These are phyloP conservation scores for Aspidiotus destructor DNA, from an alignment of 2,888 invertebrate species.

Conservation along the genomic window DNA sequence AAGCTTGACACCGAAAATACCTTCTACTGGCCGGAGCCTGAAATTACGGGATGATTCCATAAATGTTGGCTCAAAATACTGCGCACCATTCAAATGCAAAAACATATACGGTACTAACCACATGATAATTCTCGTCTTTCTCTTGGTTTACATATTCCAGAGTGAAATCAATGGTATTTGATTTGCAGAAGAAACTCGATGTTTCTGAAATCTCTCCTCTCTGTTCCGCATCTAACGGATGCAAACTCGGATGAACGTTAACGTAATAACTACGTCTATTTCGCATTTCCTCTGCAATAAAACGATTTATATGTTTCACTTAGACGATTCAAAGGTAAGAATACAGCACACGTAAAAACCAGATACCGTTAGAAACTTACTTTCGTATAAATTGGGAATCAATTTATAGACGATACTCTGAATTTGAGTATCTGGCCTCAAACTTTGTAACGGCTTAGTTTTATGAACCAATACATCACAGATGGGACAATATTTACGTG, in stretches of 20 bases:
- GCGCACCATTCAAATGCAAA: too few species aligned
- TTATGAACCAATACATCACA: constrained; percentile 67
- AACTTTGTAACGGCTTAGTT: constrained; percentile 59
- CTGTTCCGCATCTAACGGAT: constrained; percentile 25
- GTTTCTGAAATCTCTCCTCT: constrained; percentile 44
- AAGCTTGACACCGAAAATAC: constrained; percentile 33
- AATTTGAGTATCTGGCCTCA: constrained; percentile 58
- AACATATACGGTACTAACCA: constrained; percentile 13
- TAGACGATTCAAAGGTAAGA: neutral
- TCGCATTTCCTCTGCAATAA: constrained; percentile 33
- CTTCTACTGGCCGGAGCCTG: constrained; percentile 37
- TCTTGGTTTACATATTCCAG: constrained; percentile 51
- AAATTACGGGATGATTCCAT: neutral
- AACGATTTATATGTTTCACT: neutral
- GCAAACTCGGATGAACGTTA: constrained; percentile 29
- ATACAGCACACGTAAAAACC: neutral
- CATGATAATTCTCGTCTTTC: constrained; percentile 17
- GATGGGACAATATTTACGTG: constrained; percentile 62
- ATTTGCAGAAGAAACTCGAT: constrained; percentile 55
- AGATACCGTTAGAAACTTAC: constrained; percentile 48
- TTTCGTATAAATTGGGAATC: constrained; percentile 62
- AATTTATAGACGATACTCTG: constrained; percentile 70
- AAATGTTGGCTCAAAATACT: neutral
- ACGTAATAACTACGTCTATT: constrained; percentile 33
- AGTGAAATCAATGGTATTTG: constrained; percentile 58